Evolutionary conservation across 2,797 vertebrate genomes (phyloP).

Genomic region (Gouania willdenowi): DNA sequence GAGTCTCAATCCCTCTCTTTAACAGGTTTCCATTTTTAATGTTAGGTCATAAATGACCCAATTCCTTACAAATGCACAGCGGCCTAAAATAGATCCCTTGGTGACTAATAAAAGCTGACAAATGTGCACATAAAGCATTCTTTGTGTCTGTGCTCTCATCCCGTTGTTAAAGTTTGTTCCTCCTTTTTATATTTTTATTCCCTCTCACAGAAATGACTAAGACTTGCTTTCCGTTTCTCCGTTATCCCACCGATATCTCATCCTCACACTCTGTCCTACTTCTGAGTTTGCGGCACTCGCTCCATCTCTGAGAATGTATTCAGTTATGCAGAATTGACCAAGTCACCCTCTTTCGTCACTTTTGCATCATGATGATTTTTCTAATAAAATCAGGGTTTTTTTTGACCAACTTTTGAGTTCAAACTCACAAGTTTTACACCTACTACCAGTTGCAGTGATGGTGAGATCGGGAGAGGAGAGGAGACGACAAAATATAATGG

Average conservation of each 20-base stretch:
- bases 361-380: conserved; percentile 23
- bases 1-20: not conserved
- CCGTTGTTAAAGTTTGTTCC: not conserved
- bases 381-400: too few relatives aligned
- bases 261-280: conserved; percentile 52
- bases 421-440: too few relatives aligned
- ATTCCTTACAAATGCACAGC: conserved; percentile 1
- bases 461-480: too few relatives aligned
- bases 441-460: too few relatives aligned
- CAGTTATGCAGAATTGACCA: too few relatives aligned
- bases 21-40: not conserved
- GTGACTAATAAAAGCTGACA: conserved; percentile 30
- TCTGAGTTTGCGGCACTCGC: conserved; percentile 22
- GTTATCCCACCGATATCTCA: not conserved
- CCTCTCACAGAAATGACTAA: conserved; percentile 19
- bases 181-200: conserved; percentile 1
- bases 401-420: too few relatives aligned
- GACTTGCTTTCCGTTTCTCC: conserved; percentile 10
- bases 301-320: too few relatives aligned
- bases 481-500: too few relatives aligned
- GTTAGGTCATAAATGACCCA: conserved; percentile 4
- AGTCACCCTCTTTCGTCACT: too few relatives aligned
- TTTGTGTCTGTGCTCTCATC: not conserved
- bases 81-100: conserved; percentile 13
- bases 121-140: conserved; percentile 6